Evolutionary conservation across 2,888 invertebrate species (phyloP), one percentile per base, ranked within the genome.

Genomic region (Rhopalosiphum nymphaeae): DNA sequence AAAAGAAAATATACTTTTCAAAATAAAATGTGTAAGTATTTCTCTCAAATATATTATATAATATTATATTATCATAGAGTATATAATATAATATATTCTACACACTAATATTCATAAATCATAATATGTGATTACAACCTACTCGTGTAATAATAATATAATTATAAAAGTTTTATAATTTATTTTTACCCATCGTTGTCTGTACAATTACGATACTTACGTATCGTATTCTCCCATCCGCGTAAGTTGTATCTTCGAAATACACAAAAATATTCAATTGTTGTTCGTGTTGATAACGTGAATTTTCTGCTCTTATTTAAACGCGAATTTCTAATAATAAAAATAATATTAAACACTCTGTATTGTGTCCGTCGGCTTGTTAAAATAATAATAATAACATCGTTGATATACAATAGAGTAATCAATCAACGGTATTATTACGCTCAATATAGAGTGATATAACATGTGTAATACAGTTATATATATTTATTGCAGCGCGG

Each of bases 391-490:
- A 91, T n/a, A 85, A 84, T 44, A 53, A 53, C 16, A 85, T 56
- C n/a, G 42, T 36, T 0, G 11, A 25, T n/a, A 3, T 46, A 90
- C 57, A 89, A 89, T 90, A 61, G 46, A 90, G 44, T 67, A 61
- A 90, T 90, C 61, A 61, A 90, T 90, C 89, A 90, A 90, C 57
- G 7, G 21, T 90, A 46, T 16, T 36, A 89, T 46, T 57, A 36
- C 29, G 89, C 3, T 89, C 56, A 42, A 42, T 56, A 78, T 25
- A 56, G 56, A 42, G 87, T 11, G 89, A 61, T 89, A 89, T n/a
- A 61, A 89, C 89, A 89, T 44, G 36, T 90, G 90, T 90, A 53
- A n/a, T 53, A 57, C n/a, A n/a, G 88, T 25, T 53, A 25, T 49
- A 13, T 36, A 13, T 49, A 49, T 49, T 36, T 36, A 78, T 78